Percentiles rank a stretch among this genome's conserved stretches.
Evolutionary conservation across 2,888 invertebrate species (phyloP).

Genomic region (Phytoseiulus persimilis): DNA sequence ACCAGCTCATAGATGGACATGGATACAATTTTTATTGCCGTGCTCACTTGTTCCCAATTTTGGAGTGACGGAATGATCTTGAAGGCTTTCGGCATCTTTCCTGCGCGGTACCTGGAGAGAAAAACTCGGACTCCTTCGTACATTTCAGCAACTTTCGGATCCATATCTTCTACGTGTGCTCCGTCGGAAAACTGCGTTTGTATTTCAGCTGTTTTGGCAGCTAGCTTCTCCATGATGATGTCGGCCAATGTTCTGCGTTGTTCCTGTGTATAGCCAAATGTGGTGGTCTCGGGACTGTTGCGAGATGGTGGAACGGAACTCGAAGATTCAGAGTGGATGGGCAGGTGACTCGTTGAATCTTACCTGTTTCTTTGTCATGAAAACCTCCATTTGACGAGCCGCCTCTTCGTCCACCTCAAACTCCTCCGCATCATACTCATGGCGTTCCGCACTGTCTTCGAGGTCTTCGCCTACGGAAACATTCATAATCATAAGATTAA

Average conservation of each 20-base stretch:
- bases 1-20: too few relatives aligned
- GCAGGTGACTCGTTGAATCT: not conserved
- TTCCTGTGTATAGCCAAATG: constrained; percentile 52
- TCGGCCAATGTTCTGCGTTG: constrained; percentile 71
- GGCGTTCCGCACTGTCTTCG: constrained; percentile 41
- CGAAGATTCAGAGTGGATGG: too few relatives aligned
- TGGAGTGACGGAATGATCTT: constrained; percentile 83
- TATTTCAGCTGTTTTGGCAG: constrained; percentile 82
- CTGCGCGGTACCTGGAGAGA: constrained; percentile 76
- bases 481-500: not conserved
- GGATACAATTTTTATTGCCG: too few relatives aligned
- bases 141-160: constrained; percentile 66
- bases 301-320: too few relatives aligned
- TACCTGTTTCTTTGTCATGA: constrained; percentile 44
- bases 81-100: constrained; percentile 94
- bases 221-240: constrained; percentile 81
- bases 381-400: constrained; percentile 43
- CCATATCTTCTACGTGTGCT: constrained; percentile 64
- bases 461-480: not conserved
- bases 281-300: too few relatives aligned
- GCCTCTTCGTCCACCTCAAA: constrained; percentile 47
- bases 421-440: constrained; percentile 53
- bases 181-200: constrained; percentile 75
- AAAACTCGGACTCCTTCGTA: constrained; percentile 84
- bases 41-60: constrained; percentile 83